These are phyloP conservation scores for Torymus auratus DNA, from an alignment of 2,888 invertebrate genomes.

Conservation along the genomic window DNA sequence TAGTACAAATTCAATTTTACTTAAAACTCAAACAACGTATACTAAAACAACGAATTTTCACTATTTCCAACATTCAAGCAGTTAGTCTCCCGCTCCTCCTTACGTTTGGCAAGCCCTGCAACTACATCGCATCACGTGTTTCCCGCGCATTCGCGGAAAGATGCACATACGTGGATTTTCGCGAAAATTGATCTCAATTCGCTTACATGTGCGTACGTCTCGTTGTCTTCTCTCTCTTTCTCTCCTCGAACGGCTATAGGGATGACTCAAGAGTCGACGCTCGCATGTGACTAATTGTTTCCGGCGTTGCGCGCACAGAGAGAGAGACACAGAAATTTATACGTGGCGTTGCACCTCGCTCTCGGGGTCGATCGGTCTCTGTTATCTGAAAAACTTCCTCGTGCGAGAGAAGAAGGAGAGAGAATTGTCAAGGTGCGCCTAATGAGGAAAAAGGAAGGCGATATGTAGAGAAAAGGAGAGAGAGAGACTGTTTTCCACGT, in stretches of 20 bases:
- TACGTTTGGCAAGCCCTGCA: too few relatives aligned
- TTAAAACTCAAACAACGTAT: too few relatives aligned
- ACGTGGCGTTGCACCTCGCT: neutral
- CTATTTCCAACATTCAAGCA: too few relatives aligned
- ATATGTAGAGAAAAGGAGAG: neutral
- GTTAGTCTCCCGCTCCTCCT: too few relatives aligned
- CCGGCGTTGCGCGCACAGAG: constrained; percentile 40
- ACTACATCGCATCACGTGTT: neutral
- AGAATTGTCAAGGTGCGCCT: constrained; percentile 34
- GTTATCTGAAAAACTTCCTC: constrained; percentile 33
- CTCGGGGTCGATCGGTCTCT: neutral
- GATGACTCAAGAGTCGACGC: constrained; percentile 31
- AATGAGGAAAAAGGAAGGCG: constrained; percentile 1
- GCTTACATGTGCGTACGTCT: neutral
- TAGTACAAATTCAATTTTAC: too few relatives aligned
- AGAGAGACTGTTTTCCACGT: constrained; percentile 13
- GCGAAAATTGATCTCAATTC: constrained; percentile 16
- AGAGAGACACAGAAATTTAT: too few relatives aligned
- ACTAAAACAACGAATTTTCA: too few relatives aligned
- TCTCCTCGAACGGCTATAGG: too few relatives aligned
- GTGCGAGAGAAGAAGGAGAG: neutral
- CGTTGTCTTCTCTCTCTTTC: too few relatives aligned
- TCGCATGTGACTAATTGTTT: constrained; percentile 51
- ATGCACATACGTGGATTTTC: constrained; percentile 4
- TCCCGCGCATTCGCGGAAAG: constrained; percentile 1